phyloP scores from a whole-genome alignment of 2,888 invertebrate species.

The Tuberolachnus salignus region DNA sequence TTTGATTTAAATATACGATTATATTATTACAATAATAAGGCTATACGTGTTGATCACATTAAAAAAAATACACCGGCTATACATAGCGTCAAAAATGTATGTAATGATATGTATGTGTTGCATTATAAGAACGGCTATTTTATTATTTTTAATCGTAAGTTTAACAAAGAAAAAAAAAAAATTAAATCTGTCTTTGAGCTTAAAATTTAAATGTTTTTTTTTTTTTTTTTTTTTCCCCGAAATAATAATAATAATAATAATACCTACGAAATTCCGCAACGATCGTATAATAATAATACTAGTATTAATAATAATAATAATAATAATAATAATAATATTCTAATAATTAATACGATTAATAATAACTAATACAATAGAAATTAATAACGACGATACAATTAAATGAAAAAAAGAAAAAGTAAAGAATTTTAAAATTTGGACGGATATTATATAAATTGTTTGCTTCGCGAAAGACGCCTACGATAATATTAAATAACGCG shows the following conservation, averaged over 20 bases:
- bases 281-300: conserved; percentile 21
- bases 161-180: conserved; percentile 36
- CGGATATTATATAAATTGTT: conserved; percentile 47
- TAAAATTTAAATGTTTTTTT: conserved; percentile 22
- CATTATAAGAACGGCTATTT: conserved; percentile 45
- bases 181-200: conserved; percentile 49
- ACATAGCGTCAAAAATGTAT: conserved; percentile 48
- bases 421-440: conserved; percentile 52
- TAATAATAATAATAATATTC: conserved; percentile 28
- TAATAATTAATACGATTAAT: conserved; percentile 26
- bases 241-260: neutral
- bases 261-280: neutral
- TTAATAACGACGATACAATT: conserved; percentile 42
- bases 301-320: conserved; percentile 15
- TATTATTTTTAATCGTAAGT: conserved; percentile 3
- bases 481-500: neutral
- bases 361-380: no score
- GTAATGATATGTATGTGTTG: conserved; percentile 54
- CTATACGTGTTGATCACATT: conserved; percentile 55
- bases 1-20: no score
- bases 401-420: conserved; percentile 17
- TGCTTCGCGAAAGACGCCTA: conserved; percentile 39
- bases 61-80: conserved; percentile 53
- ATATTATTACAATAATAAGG: conserved; percentile 30
- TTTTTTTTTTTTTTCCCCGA: conserved; percentile 10